Evolutionary conservation across 2,888 invertebrate genomes (phyloP), one percentile per base, ranked within the genome.

Genomic region (Cantharis rustica): DNA sequence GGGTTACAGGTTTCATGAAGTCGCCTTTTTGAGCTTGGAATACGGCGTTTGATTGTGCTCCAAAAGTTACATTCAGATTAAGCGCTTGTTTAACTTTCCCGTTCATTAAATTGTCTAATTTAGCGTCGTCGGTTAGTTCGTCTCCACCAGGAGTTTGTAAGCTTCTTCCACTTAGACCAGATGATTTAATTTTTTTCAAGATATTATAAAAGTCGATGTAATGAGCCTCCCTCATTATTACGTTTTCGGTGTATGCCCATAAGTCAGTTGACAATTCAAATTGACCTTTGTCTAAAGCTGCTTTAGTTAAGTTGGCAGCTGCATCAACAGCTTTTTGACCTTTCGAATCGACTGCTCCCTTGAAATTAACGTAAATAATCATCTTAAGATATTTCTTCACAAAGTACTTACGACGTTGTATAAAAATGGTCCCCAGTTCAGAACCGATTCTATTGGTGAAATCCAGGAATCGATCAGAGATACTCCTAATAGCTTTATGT

Each of bases 401-500:
- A 9, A 16, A 13, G 11, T 79, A 75, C 82, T 89, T 88, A 93
- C 94, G 83, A 94, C 92, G 15, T 93, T 91, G 23, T 94, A 90
- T 10, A 97, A 90, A 82, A 93, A 93, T 0, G 94, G 94, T 0
- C 93, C 96, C 96, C 96, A 97, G 0, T 94, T 93, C 31, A 94
- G 88, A 0, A 95, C 95, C 0, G 94, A 93, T 85, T 97, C 96
- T 71, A 96, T 91, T 0, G 97, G 96, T 1, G 95, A 94, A 79
- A 97, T 95, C 97, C 97, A 97, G 0, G 96, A 93, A 87, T 97
- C 97, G 1, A 96, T 96, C 86, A 97, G 90, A 0, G 93, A 94
- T 17, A 97, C 92, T 0, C 96, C 96, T 83, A 90, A 90, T 70
- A 98, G 90, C 82, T 95, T 94, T 61, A 93, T 93, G 68, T 89